Base-by-base conservation (phyloP, 2,888 invertebrate genomes). In the Ochropacha duplaris region DNA sequence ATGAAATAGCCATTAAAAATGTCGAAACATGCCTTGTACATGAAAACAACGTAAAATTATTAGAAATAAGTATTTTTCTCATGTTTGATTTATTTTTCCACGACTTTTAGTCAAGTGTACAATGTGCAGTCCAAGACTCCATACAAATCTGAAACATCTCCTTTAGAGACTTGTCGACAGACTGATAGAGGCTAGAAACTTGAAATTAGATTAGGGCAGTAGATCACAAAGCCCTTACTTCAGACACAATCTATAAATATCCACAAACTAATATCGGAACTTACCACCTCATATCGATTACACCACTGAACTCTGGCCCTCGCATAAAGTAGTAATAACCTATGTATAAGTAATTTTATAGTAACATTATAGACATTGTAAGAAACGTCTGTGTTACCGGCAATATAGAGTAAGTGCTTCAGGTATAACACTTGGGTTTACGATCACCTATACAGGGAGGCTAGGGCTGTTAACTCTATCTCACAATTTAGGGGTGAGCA, bases 341-440 rank as follows among this genome's bases (percentile, higher is more conserved):
- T 16, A 39, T 39, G 16, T n/a, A 39, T 19, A 44, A 16, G 16
- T 19, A 19, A 19, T 9, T 44, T n/a, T 19, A 19, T 19, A 19
- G 16, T 19, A 19, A 44, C 34, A 34, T 19, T 19, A 51, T 34
- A 19, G 52, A 16, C 52, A 52, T 31, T 52, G 52, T 52, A 34
- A 31, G 31, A 34, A 52, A 52, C 22, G 52, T 31, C 34, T 52
- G 52, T 22, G 52, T 52, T 52, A 31, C 52, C n/a, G 11, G 31
- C 52, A 52, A 52, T 52, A 52, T 24, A 31, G 22, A 19, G 31
- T 16, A 28, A 51, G 50, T 52, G 52, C 34, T 28, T 51, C 16
- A 51, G 31, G 22, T 22, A 22, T 31, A 19, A 19, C 19, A 16
- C 16, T 44, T 6, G 31, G 22, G 3, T 52, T 52, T 52, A 52